A percentile compares a stretch with the other conserved stretches of the same genome.
phyloP scores from a whole-genome alignment of 2,113 vertebrate species.

The Alosa alosa region DNA sequence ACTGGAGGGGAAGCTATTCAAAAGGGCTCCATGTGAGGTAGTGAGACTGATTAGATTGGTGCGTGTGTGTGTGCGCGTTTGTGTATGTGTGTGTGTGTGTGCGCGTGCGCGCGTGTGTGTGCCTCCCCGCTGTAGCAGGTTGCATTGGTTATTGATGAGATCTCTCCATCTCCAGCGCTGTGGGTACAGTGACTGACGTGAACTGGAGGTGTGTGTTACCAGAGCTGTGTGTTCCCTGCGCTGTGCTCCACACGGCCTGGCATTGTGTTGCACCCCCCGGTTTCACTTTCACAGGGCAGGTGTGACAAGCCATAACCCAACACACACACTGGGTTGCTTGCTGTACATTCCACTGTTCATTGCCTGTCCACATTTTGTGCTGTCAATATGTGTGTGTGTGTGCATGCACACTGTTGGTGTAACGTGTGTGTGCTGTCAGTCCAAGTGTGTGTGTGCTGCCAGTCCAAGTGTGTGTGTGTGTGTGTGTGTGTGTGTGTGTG shows the following conservation, averaged over 20 bases:
- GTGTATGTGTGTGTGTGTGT: neutral
- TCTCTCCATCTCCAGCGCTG: neutral
- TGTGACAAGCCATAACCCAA: constrained; percentile 13
- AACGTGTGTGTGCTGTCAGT: neutral
- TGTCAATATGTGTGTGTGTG: neutral
- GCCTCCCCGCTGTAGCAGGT: neutral
- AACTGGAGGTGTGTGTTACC: constrained; percentile 52
- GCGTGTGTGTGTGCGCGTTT: neutral
- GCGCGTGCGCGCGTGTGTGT: neutral
- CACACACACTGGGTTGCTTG: neutral
- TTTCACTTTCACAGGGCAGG: constrained; percentile 50
- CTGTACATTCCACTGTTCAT: neutral
- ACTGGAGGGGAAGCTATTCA: neutral
- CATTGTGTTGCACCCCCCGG: constrained; percentile 40
- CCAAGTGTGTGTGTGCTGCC: neutral
- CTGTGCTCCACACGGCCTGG: constrained; percentile 30
- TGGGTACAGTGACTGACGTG: neutral
- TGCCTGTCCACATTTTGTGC: neutral
- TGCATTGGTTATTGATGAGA: constrained; percentile 23
- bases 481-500: neutral
- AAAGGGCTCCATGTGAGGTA: neutral
- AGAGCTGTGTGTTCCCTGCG: constrained; percentile 39
- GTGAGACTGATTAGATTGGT: neutral
- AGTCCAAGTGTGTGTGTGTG: neutral
- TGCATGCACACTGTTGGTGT: neutral